phyloP scores from a whole-genome alignment of 2,888 invertebrate species.

The Syritta pipiens region DNA sequence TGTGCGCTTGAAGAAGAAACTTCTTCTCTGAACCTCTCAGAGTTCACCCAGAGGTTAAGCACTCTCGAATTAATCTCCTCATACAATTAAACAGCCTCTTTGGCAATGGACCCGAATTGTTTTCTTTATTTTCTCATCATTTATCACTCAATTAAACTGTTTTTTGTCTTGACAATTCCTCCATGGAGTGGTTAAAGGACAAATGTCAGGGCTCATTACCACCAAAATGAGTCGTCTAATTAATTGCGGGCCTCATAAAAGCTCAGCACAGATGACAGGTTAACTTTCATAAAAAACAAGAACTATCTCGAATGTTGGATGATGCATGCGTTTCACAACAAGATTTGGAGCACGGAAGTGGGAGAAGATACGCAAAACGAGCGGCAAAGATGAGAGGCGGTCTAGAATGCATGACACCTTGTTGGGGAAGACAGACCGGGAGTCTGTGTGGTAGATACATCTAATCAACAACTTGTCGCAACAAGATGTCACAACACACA shows the following conservation, averaged over 20 bases:
- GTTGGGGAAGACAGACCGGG: conserved; percentile 5
- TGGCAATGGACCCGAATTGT: background rate
- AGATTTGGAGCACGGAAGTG: conserved; percentile 46
- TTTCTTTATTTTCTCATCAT: conserved; percentile 63
- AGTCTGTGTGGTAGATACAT: conserved; percentile 22
- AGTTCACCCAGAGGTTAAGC: conserved; percentile 62
- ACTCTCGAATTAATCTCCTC: conserved; percentile 48
- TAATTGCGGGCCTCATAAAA: conserved; percentile 48
- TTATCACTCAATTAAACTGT: conserved; percentile 62
- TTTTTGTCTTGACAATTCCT: conserved; percentile 24
- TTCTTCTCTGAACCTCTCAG: background rate
- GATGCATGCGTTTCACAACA: conserved; percentile 39
- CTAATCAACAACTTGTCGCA: conserved; percentile 67
- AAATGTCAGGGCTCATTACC: conserved; percentile 65
- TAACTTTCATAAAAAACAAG: conserved; percentile 34
- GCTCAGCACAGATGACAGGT: conserved; percentile 31
- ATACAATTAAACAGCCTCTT: conserved; percentile 42
- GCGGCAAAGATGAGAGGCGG: conserved; percentile 45
- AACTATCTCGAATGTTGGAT: conserved; percentile 12
- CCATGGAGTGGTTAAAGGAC: conserved; percentile 33
- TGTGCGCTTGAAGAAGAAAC: conserved; percentile 70
- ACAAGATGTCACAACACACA: conserved; percentile 39
- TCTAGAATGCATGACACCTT: conserved; percentile 47
- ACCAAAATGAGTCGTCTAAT: conserved; percentile 48
- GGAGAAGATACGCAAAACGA: conserved; percentile 42